A percentile compares a stretch with the other conserved stretches of the same genome.
Evolutionary conservation across 2,113 vertebrate species (phyloP).

Genomic region (Vicugna pacos): DNA sequence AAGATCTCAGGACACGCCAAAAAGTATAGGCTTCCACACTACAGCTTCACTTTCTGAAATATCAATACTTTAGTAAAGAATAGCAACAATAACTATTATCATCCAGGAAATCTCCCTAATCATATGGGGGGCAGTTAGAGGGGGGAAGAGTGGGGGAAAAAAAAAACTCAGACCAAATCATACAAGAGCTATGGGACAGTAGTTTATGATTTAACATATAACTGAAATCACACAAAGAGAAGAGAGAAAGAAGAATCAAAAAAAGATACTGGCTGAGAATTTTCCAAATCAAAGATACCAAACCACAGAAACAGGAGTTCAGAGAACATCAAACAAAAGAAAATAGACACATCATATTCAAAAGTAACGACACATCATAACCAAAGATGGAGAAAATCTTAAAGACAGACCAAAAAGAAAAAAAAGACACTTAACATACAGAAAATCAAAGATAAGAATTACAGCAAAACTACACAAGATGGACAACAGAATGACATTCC

Average conservation of each 20-base stretch:
- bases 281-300: constrained; percentile 15
- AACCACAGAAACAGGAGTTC: background rate
- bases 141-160: background rate
- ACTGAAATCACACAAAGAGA: background rate
- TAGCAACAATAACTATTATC: background rate
- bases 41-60: background rate
- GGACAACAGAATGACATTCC: background rate
- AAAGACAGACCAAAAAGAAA: background rate
- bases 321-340: constrained; percentile 14
- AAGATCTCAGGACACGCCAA: background rate
- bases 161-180: background rate
- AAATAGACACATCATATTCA: background rate
- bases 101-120: background rate
- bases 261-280: background rate
- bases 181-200: background rate
- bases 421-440: background rate
- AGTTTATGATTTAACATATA: background rate
- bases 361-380: background rate
- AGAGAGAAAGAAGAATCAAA: background rate
- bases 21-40: background rate
- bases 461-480: background rate
- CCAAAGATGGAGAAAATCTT: constrained; percentile 33
- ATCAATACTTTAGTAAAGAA: background rate
- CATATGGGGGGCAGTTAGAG: background rate
- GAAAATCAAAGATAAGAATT: background rate